These are phyloP conservation scores for Molanna angustata DNA, from an alignment of 2,888 invertebrate genomes.

Conservation along the genomic window DNA sequence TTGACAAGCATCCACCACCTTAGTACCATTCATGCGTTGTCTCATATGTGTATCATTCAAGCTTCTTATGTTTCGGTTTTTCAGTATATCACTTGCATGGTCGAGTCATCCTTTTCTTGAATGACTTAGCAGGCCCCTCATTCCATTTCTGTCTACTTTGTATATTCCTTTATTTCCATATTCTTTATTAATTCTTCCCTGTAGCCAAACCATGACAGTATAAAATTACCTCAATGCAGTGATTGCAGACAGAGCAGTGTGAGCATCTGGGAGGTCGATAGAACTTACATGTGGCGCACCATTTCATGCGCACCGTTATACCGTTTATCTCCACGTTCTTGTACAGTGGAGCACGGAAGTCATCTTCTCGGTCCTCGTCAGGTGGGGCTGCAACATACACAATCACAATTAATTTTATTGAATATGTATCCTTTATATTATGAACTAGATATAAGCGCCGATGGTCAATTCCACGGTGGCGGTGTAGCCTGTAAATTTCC, in stretches of 20 bases:
- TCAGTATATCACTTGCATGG: no score
- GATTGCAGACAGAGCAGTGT: conserved; percentile 99
- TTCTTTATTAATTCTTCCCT: no score
- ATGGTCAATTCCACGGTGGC: neutral
- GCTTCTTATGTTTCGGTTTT: no score
- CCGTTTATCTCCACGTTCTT: conserved; percentile 98
- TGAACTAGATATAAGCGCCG: neutral
- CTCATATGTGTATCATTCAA: no score
- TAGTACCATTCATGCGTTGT: no score
- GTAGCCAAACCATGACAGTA: no score
- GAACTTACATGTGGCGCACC: conserved; percentile 99
- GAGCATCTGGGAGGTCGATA: conserved; percentile 98
- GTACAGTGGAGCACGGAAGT: conserved; percentile 93
- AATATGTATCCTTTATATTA: neutral
- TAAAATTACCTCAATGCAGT: conserved; percentile 91
- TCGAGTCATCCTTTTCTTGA: no score
- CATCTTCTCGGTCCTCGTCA: conserved; percentile 97
- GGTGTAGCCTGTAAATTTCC: no score
- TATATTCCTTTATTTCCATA: no score
- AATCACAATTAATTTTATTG: neutral
- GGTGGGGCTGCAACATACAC: conserved; percentile 70
- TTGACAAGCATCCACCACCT: no score
- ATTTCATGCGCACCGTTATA: conserved; percentile 99
- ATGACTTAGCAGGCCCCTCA: no score
- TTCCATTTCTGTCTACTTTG: no score